Conservation (phyloP, 1,140 invertebrate species). For the Trachymyrmex septentrionalis region DNA sequence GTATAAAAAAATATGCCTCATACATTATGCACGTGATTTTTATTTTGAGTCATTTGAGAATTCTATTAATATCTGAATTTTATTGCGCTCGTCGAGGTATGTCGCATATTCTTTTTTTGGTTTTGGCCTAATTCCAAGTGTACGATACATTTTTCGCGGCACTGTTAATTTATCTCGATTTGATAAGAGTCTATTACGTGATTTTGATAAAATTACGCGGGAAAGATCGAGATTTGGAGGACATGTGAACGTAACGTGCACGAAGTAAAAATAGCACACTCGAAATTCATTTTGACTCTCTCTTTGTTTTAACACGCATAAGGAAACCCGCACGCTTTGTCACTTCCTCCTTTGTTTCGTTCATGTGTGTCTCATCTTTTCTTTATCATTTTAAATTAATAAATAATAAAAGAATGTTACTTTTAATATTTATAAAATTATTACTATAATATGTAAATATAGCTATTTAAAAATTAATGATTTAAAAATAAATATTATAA, state of each 20-base stretch:
- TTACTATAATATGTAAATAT: neutral
- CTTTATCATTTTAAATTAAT: neutral
- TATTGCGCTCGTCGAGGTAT: constrained; percentile 25
- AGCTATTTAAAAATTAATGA: neutral
- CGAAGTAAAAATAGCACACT: neutral
- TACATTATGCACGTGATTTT: constrained; percentile 23
- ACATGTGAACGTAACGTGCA: neutral
- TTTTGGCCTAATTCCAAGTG: constrained; percentile 39
- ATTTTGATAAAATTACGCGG: constrained; percentile 27
- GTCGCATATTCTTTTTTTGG: constrained; percentile 45
- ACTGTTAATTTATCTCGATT: neutral
- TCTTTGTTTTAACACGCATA: constrained; percentile 19
- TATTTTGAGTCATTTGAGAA: neutral
- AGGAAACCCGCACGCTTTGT: neutral
- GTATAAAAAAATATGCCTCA: neutral
- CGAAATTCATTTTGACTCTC: neutral
- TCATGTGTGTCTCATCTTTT: neutral
- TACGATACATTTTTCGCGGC: constrained; percentile 2
- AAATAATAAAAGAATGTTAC: neutral
- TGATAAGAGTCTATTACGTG: constrained; percentile 35
- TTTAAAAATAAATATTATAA: neutral
- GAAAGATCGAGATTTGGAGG: neutral
- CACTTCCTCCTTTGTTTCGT: neutral
- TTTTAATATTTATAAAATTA: constrained; percentile 17
- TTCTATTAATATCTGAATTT: constrained; percentile 68